These are phyloP conservation scores for Plusia festucae DNA, from an alignment of 2,888 invertebrate species.

Conservation along the genomic window DNA sequence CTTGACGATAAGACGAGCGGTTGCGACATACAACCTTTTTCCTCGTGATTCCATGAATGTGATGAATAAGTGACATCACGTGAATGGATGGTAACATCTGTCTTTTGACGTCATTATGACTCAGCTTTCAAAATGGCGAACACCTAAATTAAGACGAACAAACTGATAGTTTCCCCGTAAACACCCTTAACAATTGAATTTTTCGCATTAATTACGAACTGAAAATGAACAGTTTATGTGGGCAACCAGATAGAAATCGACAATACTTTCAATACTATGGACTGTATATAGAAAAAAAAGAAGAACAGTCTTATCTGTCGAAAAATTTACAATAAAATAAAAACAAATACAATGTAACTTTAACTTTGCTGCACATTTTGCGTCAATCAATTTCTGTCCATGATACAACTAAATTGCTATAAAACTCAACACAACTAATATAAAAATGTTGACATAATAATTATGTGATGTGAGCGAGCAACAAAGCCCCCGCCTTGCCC, in stretches of 20 bases:
- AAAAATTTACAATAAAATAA: background rate
- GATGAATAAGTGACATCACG: constrained; percentile 35
- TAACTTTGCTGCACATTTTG: background rate
- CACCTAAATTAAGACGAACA: too few species aligned
- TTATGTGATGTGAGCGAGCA: constrained; percentile 59
- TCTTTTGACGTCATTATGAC: constrained; percentile 21
- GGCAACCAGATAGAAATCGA: too few species aligned
- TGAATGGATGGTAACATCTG: constrained; percentile 3
- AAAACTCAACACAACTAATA: constrained; percentile 29
- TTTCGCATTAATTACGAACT: too few species aligned
- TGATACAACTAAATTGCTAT: constrained; percentile 14
- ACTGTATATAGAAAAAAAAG: too few species aligned
- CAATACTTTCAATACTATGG: too few species aligned
- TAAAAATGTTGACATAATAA: constrained; percentile 66
- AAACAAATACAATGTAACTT: background rate
- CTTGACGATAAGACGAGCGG: constrained; percentile 45
- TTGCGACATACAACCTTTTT: constrained; percentile 39
- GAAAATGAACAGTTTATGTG: too few species aligned
- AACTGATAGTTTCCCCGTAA: too few species aligned
- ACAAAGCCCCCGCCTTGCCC: constrained; percentile 69
- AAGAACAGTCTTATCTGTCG: too few species aligned
- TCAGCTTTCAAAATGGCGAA: background rate
- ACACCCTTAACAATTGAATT: too few species aligned
- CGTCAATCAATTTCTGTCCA: background rate
- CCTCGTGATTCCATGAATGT: constrained; percentile 2